phyloP scores from a whole-genome alignment of 2,113 vertebrate species.

The Cololabis saira region DNA sequence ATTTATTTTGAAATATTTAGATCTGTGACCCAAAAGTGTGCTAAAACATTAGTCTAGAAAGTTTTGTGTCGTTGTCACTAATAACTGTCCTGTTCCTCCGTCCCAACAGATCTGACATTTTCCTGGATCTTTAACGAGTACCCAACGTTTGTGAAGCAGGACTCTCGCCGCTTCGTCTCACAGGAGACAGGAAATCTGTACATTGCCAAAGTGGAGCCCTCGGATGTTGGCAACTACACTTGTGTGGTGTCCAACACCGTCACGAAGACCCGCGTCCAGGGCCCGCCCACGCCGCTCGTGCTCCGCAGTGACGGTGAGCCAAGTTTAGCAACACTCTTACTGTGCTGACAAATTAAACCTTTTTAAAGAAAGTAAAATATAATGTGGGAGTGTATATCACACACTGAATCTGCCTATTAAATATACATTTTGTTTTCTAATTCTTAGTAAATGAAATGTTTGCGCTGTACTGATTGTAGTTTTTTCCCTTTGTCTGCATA shows the following conservation, averaged over 20 bases:
- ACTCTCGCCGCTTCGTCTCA: constrained; percentile 93
- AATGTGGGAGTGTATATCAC: neutral
- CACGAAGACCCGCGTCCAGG: constrained; percentile 89
- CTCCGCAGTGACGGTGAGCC: constrained; percentile 92
- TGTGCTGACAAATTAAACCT: neutral
- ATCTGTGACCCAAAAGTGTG: no score
- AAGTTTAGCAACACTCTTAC: neutral
- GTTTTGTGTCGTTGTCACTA: no score
- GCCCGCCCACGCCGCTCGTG: constrained; percentile 92
- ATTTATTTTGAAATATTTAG: no score
- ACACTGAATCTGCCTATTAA: neutral
- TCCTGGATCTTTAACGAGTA: constrained; percentile 99
- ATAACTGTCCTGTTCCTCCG: constrained; percentile 1
- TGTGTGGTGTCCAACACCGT: constrained; percentile 94
- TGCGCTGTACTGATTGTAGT: no score
- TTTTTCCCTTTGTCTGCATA: no score
- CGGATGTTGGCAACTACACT: constrained; percentile 95
- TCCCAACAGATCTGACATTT: constrained; percentile 89
- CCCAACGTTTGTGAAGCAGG: constrained; percentile 91
- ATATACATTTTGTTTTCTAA: no score
- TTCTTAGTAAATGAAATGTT: no score
- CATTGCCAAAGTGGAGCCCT: constrained; percentile 94
- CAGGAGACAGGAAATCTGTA: constrained; percentile 97
- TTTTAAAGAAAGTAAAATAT: no score
- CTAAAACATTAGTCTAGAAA: no score